Percentiles rank a stretch among this genome's conserved stretches.
Evolutionary conservation across 2,797 vertebrate species (phyloP).

Genomic region (Lepilemur septentrionalis): DNA sequence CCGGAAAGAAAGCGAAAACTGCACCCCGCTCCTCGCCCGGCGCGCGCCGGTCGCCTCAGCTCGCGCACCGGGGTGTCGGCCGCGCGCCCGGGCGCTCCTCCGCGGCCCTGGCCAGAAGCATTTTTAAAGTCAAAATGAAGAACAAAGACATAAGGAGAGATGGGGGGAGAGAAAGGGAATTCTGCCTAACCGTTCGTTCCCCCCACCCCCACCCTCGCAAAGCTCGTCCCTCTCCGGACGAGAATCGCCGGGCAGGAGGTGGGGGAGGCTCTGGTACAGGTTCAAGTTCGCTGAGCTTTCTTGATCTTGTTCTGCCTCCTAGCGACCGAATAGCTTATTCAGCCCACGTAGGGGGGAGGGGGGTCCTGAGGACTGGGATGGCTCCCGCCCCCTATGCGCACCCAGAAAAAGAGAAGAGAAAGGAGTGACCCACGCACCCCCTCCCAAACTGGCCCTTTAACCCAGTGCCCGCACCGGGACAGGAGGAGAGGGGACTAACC

Average conservation of each 20-base stretch:
- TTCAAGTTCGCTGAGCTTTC: slow-evolving; percentile 92
- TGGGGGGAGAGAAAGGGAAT: slow-evolving; percentile 49
- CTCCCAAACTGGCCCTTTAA: not conserved
- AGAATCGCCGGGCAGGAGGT: slow-evolving; percentile 75
- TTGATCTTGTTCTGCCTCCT: slow-evolving; percentile 98
- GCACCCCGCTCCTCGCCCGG: not conserved
- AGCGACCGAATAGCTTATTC: slow-evolving; percentile 86
- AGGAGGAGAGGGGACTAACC: not conserved
- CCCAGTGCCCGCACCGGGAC: not conserved
- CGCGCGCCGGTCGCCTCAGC: not conserved
- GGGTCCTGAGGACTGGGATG: not conserved
- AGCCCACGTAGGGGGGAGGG: not conserved
- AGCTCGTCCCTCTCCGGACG: slow-evolving; percentile 51
- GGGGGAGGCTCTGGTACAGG: slow-evolving; percentile 87
- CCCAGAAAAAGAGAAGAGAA: slow-evolving; percentile 28
- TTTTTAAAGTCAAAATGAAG: slow-evolving; percentile 77
- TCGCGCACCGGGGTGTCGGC: slow-evolving; percentile 35
- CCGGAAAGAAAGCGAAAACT: slow-evolving; percentile 28
- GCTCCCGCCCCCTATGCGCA: slow-evolving; percentile 4
- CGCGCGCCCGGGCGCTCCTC: not conserved
- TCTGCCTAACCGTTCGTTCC: slow-evolving; percentile 62
- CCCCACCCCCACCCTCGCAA: slow-evolving; percentile 69
- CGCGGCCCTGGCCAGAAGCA: slow-evolving; percentile 36
- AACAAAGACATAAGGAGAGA: slow-evolving; percentile 79
- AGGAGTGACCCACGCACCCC: not conserved